Percentiles rank a stretch among this genome's conserved stretches.
Evolutionary conservation across 2,888 invertebrate genomes (phyloP).

Genomic region (Branchellion lobata): DNA sequence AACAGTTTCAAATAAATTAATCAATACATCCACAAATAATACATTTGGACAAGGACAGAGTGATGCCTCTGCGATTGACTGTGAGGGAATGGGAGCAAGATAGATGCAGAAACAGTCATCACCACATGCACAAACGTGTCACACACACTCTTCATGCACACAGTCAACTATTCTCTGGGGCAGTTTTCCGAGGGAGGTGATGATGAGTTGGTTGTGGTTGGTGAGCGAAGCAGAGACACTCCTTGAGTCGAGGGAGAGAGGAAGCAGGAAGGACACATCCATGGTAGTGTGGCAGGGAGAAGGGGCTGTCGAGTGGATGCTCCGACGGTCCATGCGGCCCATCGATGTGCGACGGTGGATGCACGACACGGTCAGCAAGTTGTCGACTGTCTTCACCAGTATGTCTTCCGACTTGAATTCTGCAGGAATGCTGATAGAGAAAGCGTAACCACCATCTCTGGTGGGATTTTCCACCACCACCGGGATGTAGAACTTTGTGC

Average conservation of each 20-base stretch:
- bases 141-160: too few species aligned
- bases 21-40: too few species aligned
- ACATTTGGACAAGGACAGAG: too few species aligned
- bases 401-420: constrained; percentile 32
- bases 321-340: not conserved
- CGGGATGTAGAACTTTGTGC: not conserved
- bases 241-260: constrained; percentile 7
- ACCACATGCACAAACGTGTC: too few species aligned
- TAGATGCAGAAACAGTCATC: too few species aligned
- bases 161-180: too few species aligned
- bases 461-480: not conserved
- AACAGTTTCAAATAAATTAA: too few species aligned
- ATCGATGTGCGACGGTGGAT: not conserved
- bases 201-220: constrained; percentile 37
- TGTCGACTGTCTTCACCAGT: constrained; percentile 37
- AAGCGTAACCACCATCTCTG: not conserved
- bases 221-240: constrained; percentile 35
- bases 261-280: constrained; percentile 13
- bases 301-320: too few species aligned
- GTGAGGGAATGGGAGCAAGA: too few species aligned
- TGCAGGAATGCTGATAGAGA: constrained; percentile 19
- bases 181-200: not conserved
- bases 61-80: not conserved
- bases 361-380: constrained; percentile 12
- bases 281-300: not conserved